A percentile compares a stretch with the other conserved stretches of the same genome.
phyloP scores from a whole-genome alignment of 2,888 invertebrate species.

The Tachystola acroxantha region DNA sequence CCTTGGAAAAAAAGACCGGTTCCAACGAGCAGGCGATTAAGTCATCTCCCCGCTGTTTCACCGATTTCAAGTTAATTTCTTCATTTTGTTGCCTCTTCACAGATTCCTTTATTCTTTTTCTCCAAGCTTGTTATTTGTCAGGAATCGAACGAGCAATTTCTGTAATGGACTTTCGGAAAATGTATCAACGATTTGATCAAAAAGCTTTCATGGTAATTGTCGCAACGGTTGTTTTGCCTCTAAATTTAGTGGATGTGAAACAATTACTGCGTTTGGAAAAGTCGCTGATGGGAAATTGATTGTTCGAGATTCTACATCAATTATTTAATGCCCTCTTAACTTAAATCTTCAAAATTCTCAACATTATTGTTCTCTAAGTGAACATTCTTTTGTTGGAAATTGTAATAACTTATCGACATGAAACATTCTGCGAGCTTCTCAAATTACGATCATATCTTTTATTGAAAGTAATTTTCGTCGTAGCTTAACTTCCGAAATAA shows the following conservation, averaged over 20 bases:
- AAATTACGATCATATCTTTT: constrained; percentile 1
- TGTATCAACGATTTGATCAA: constrained; percentile 27
- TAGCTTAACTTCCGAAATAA: neutral
- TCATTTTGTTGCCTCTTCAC: constrained; percentile 52
- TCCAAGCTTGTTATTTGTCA: constrained; percentile 23
- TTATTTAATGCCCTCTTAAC: neutral
- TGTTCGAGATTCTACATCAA: neutral
- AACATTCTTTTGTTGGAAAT: neutral
- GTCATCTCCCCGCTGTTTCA: constrained; percentile 64
- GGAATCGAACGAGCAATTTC: constrained; percentile 60
- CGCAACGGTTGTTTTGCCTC: constrained; percentile 12
- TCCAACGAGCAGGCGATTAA: constrained; percentile 53
- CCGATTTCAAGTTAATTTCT: constrained; percentile 69
- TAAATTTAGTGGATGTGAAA: constrained; percentile 4
- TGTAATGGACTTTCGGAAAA: constrained; percentile 48
- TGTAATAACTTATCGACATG: neutral
- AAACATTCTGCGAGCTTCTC: neutral
- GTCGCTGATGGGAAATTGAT: constrained; percentile 10
- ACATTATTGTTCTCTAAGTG: neutral
- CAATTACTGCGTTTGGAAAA: constrained; percentile 11
- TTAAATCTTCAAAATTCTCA: neutral
- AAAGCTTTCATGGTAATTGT: constrained; percentile 36
- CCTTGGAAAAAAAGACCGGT: constrained; percentile 50
- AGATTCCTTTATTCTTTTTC: constrained; percentile 32
- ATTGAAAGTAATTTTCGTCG: neutral